Evolutionary conservation across 2,113 vertebrate genomes (phyloP), one percentile per base, ranked within the genome.

Genomic region (Gymnogyps californianus): DNA sequence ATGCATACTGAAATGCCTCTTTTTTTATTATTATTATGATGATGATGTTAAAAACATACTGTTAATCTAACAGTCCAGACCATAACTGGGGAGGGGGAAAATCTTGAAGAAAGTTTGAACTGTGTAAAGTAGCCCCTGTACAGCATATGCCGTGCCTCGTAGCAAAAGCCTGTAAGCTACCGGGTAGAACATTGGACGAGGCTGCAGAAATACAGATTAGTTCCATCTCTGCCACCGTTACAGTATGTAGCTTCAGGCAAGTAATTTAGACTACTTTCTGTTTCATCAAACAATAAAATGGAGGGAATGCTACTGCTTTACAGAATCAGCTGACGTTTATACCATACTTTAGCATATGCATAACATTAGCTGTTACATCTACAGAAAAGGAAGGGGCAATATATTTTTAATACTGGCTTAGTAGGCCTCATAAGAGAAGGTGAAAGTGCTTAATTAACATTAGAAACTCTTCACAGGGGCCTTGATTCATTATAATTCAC

Each of bases 221-320:
- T 40, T 97, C 82, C 66, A 72, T 91, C 87, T 83, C 78, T 88
- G 82, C 78, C 3, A 16, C 84, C 1, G 49, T 70, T 87, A 66
- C 34, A 91, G 77, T 42, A 82, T 2, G 22, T 76, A 72, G 94
- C 94, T 97, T 58, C 79, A 88, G 94, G 93, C 82, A 58, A 93
- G 82, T 93, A 87, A 94, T 96, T 96, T 49, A 91, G 82, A 88
- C 84, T 89, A 84, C 61, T 86, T 95, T 89, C 88, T 94, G 89
- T 96, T 94, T 83, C 91, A 97, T 89, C 93, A 93, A 95, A 96
- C 81, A 90, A 88, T 95, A 95, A 96, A 94, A 97, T 75, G 82
- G 84, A 95, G 77, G 67, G 78, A 94, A 83, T 70, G n/a, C 62
- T 58, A 44, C 84, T 72, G 70, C 96, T 76, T 79, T 72, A 54